Percentiles rank a stretch among this genome's conserved stretches.
phyloP scores from a whole-genome alignment of 2,113 vertebrate species.

The Hemiscyllium ocellatum region DNA sequence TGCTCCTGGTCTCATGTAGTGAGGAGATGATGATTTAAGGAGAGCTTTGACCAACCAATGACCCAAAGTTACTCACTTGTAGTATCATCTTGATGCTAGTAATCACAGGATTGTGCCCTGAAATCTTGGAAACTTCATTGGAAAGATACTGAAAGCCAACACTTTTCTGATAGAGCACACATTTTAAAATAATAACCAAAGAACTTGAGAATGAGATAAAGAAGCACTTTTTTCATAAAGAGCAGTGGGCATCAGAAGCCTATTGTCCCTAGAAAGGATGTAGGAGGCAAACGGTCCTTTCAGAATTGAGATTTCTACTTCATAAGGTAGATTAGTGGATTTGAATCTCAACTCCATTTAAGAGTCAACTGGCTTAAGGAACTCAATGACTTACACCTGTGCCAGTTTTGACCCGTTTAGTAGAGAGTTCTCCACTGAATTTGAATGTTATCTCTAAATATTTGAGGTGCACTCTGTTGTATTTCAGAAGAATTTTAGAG shows the following conservation, averaged over 20 bases:
- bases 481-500: background rate
- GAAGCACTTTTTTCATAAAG: too few species aligned
- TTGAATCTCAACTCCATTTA: too few species aligned
- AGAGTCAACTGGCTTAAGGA: background rate
- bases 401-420: background rate
- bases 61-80: background rate
- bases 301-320: background rate
- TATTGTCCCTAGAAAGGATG: background rate
- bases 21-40: background rate
- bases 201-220: too few species aligned
- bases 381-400: background rate
- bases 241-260: background rate
- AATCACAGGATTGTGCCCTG: background rate
- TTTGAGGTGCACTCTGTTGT: background rate
- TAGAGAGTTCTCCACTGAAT: background rate
- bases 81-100: too few species aligned
- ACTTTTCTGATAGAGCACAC: too few species aligned
- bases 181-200: too few species aligned
- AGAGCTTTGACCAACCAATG: background rate
- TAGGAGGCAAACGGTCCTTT: background rate
- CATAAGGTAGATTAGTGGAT: too few species aligned
- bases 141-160: too few species aligned
- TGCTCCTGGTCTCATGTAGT: background rate
- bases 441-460: background rate
- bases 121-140: background rate